Evolutionary conservation across 2,888 invertebrate species (phyloP).

Genomic region (Meghimatium bilineatum): DNA sequence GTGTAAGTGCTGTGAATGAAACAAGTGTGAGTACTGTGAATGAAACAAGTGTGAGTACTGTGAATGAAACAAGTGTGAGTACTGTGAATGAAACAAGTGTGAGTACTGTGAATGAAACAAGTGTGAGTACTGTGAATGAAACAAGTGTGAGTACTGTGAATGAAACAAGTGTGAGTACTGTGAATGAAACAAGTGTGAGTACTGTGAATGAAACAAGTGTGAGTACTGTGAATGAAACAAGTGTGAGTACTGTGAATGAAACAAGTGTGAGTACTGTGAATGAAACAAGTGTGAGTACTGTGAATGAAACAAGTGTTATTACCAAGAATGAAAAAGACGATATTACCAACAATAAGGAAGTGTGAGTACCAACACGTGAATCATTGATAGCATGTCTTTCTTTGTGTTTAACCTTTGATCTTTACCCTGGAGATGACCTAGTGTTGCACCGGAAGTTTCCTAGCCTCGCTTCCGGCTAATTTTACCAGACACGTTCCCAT

Average conservation of each 20-base stretch:
- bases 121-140: no score
- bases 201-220: not conserved
- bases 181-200: no score
- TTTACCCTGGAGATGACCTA: not conserved
- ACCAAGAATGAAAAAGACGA: not conserved
- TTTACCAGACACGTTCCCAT: not conserved
- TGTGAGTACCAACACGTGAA: not conserved
- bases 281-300: no score
- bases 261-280: not conserved
- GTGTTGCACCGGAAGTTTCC: conserved; percentile 23
- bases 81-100: no score
- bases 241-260: no score
- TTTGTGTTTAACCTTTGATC: conserved; percentile 20
- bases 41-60: no score
- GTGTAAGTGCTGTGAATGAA: no score
- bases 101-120: not conserved
- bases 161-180: no score
- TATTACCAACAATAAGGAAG: not conserved
- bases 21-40: no score
- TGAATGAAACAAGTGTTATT: not conserved
- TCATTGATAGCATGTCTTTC: not conserved
- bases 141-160: no score
- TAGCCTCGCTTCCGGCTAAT: conserved; percentile 31
- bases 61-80: no score
- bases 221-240: no score